These are phyloP conservation scores for Sebastes kiyomatsui DNA, from an alignment of 2,797 vertebrate genomes.

Conservation along the genomic window DNA sequence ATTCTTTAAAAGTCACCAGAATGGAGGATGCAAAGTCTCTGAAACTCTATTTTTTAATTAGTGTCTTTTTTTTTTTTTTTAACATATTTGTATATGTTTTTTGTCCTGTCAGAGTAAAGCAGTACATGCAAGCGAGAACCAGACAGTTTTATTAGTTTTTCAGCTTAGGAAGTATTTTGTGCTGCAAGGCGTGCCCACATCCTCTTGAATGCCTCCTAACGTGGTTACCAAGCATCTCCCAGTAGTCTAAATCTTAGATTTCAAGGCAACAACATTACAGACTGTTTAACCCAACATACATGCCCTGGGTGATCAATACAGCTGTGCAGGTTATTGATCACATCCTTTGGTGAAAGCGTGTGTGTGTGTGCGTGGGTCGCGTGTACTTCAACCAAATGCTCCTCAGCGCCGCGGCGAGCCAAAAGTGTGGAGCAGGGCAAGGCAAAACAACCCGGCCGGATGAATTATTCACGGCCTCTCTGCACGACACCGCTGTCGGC, in stretches of 20 bases:
- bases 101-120: background rate
- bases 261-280: conserved; percentile 1
- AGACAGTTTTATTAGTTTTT: background rate
- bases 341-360: background rate
- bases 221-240: background rate
- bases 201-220: conserved; percentile 1
- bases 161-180: background rate
- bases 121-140: background rate
- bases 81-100: background rate
- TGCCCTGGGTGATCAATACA: background rate
- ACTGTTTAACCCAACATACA: background rate
- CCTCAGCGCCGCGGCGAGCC: conserved; percentile 21
- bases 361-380: conserved; percentile 13
- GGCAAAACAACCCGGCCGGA: conserved; percentile 54
- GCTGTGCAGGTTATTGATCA: background rate
- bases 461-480: conserved; percentile 78
- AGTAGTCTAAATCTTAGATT: background rate
- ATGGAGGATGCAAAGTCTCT: no score
- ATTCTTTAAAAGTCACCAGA: no score
- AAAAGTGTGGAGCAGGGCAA: conserved; percentile 51
- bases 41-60: no score
- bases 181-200: background rate
- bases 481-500: conserved; percentile 67
- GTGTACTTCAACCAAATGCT: conserved; percentile 46
- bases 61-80: background rate